Conservation (phyloP, 2,797 vertebrate genomes). For the Myioborus melanocephalus region DNA sequence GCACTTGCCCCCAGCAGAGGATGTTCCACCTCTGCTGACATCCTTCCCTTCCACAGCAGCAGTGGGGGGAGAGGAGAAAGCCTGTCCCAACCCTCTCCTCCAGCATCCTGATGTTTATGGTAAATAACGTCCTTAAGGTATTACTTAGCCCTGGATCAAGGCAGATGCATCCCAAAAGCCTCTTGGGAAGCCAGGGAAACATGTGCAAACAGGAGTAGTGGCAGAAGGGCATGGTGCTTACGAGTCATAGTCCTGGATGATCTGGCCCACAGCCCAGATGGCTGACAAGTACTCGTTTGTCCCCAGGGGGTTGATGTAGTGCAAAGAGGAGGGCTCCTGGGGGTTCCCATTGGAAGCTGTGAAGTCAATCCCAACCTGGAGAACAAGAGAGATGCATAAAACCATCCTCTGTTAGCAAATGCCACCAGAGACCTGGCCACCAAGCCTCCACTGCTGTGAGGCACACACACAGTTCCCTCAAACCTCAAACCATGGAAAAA, state of each 20-base stretch:
- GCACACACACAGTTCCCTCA: background rate
- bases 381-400: background rate
- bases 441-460: background rate
- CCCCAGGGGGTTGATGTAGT: constrained; percentile 96
- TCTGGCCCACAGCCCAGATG: constrained; percentile 96
- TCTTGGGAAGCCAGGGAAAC: background rate
- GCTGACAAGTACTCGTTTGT: constrained; percentile 95
- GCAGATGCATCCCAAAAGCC: background rate
- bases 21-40: background rate
- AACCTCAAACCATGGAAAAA: background rate
- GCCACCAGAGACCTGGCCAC: background rate
- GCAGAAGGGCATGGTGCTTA: constrained; percentile 65
- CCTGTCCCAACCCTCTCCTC: background rate
- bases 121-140: background rate
- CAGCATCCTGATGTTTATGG: background rate
- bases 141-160: background rate
- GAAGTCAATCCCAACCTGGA: constrained; percentile 97
- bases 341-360: constrained; percentile 98
- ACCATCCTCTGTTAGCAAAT: background rate
- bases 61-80: background rate
- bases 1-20: background rate
- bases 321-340: constrained; percentile 91
- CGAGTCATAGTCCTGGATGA: constrained; percentile 99
- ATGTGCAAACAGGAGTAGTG: background rate
- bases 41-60: background rate